phyloP scores from a whole-genome alignment of 2,888 invertebrate species.

The Blastobasis lacticolella region DNA sequence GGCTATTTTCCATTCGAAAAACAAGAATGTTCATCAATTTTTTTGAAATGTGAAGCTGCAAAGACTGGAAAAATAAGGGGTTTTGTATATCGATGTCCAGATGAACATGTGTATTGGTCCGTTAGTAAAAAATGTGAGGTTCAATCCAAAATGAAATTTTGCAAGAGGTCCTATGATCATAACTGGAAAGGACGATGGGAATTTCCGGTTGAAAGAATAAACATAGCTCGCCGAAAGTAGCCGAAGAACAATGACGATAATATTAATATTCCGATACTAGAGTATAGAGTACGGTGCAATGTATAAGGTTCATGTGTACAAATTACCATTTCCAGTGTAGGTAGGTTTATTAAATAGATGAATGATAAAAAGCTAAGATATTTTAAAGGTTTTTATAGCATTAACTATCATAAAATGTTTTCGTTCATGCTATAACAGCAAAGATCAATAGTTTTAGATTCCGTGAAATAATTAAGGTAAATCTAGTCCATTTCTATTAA shows the following conservation, averaged over 20 bases:
- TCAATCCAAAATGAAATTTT: slow-evolving; percentile 74
- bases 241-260: too few species aligned
- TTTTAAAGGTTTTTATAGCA: too few species aligned
- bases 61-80: slow-evolving; percentile 75
- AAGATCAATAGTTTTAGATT: too few species aligned
- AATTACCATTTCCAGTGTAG: slow-evolving; percentile 1
- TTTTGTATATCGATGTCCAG: slow-evolving; percentile 84
- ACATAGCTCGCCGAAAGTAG: slow-evolving; percentile 41
- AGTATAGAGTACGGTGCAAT: too few species aligned
- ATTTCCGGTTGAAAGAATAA: slow-evolving; percentile 70
- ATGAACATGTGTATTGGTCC: slow-evolving; percentile 84
- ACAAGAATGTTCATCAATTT: slow-evolving; percentile 79
- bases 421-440: neutral
- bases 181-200: slow-evolving; percentile 68
- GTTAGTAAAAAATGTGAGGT: slow-evolving; percentile 85
- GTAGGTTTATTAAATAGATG: neutral
- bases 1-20: slow-evolving; percentile 82
- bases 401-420: too few species aligned
- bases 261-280: too few species aligned
- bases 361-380: neutral
- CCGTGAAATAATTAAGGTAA: neutral
- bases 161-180: slow-evolving; percentile 47
- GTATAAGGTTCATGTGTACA: too few species aligned
- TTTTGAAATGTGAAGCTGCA: slow-evolving; percentile 79
- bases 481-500: slow-evolving; percentile 5